phyloP scores from a whole-genome alignment of 2,888 invertebrate species.

The Drymonia ruficornis region DNA sequence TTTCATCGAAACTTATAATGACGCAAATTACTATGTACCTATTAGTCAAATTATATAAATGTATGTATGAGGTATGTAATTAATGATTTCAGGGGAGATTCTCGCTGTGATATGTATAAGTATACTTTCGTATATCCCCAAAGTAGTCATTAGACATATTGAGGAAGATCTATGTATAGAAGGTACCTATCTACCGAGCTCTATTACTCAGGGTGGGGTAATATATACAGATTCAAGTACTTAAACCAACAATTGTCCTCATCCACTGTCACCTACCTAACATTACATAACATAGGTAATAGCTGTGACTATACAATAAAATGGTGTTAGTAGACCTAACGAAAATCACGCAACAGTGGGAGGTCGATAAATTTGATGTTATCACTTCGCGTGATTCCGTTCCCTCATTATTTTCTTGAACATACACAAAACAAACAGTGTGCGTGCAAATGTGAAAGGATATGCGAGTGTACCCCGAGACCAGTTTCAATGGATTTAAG shows the following conservation, averaged over 20 bases:
- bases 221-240: too few relatives aligned
- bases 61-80: too few relatives aligned
- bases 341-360: constrained; percentile 50
- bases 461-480: constrained; percentile 70
- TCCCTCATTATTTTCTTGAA: constrained; percentile 26
- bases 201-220: too few relatives aligned
- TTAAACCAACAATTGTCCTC: neutral
- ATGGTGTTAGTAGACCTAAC: constrained; percentile 12
- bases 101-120: too few relatives aligned
- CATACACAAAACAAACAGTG: constrained; percentile 25
- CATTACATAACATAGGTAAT: neutral
- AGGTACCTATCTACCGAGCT: too few relatives aligned
- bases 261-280: neutral
- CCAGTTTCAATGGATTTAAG: constrained; percentile 36
- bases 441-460: constrained; percentile 41
- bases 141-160: too few relatives aligned
- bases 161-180: too few relatives aligned
- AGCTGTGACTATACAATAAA: neutral
- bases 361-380: constrained; percentile 63
- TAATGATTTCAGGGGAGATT: too few relatives aligned
- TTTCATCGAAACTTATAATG: constrained; percentile 1
- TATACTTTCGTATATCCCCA: too few relatives aligned
- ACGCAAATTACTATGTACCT: too few relatives aligned
- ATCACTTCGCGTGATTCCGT: constrained; percentile 60
- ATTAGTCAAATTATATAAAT: too few relatives aligned